Percentiles rank a stretch among this genome's conserved stretches.
These are phyloP conservation scores for Hyposmocoma kahamanoa DNA, from an alignment of 1,140 invertebrate species.

Conservation along the genomic window DNA sequence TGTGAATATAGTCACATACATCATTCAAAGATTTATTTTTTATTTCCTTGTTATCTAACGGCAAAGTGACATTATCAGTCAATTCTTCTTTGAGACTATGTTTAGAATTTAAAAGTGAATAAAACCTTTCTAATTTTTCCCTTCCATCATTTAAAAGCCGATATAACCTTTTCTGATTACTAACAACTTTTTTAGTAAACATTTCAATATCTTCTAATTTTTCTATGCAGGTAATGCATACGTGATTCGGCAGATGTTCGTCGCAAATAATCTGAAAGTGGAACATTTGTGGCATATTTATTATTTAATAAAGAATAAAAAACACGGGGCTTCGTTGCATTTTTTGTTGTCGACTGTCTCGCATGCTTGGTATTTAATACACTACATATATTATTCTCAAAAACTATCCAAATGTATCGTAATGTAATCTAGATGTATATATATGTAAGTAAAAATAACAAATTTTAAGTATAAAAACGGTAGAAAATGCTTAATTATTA, in stretches of 20 bases:
- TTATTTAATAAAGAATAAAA: too few species aligned
- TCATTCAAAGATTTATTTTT: neutral
- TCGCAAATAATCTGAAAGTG: neutral
- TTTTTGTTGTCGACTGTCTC: neutral
- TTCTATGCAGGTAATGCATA: neutral
- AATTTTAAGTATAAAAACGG: neutral
- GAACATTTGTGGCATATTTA: neutral
- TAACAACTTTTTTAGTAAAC: neutral
- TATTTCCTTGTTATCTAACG: neutral
- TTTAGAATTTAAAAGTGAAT: neutral
- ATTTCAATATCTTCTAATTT: neutral
- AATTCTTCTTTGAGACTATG: neutral
- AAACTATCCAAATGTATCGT: neutral
- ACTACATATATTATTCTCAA: neutral
- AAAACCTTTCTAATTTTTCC: neutral
- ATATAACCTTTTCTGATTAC: neutral
- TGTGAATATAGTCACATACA: neutral
- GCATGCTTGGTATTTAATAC: neutral
- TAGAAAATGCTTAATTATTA: neutral
- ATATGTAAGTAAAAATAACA: neutral
- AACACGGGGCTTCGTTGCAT: too few species aligned
- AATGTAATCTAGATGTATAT: neutral
- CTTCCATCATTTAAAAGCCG: neutral
- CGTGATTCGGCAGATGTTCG: neutral
- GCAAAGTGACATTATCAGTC: neutral